Base-by-base conservation (phyloP, 1,140 invertebrate species). In the Centruroides vittatus region DNA sequence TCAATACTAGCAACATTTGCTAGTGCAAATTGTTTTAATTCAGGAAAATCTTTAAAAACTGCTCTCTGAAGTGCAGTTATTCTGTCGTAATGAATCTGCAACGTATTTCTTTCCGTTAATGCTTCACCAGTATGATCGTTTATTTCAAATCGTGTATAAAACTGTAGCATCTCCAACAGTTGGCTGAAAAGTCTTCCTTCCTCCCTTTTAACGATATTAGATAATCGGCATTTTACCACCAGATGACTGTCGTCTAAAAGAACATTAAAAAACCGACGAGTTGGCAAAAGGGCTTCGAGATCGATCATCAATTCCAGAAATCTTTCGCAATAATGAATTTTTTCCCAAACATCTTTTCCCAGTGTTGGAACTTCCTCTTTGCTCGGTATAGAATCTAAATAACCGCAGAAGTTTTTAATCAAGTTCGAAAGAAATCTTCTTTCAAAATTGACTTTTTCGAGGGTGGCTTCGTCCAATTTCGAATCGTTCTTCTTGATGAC, bases 91-190 rank as follows among this genome's bases (percentile, higher is more conserved):
- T 99, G 96, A 35, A 88, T 73, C 68, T 92, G 81, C 35, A 88
- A 92, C 81, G 98, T 93, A 70, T 99, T 88, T 65, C 89, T 83
- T 71, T 96, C 89, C 0, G 86, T 93, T 35, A 99, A 77, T 0
- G 93, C 88, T 73, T 97, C 91, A 0, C 97, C 97, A 3, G 86
- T 91, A 67, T 91, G 85, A 72, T 99, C 94, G 74, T 91, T 95
- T 61, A 99, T 98, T 76, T 99, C 97, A 78, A 99, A 99, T 62
- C 88, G 81, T 0, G 89, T 84, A 75, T 99, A 99, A 70, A 98
- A 97, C 72, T 93, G 93, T 10, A 99, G 75, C 84, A 94, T 95
- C 64, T 96, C 88, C 66, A 99, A 73, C 4, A 99, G 76, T 86
- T 98, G 78, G 35, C 79, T 78, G 74, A 98, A 99, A 1, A 99